Percentiles rank a stretch among this genome's conserved stretches.
Evolutionary conservation across 2,113 vertebrate species (phyloP).

Genomic region (Erythrolamprus reginae): DNA sequence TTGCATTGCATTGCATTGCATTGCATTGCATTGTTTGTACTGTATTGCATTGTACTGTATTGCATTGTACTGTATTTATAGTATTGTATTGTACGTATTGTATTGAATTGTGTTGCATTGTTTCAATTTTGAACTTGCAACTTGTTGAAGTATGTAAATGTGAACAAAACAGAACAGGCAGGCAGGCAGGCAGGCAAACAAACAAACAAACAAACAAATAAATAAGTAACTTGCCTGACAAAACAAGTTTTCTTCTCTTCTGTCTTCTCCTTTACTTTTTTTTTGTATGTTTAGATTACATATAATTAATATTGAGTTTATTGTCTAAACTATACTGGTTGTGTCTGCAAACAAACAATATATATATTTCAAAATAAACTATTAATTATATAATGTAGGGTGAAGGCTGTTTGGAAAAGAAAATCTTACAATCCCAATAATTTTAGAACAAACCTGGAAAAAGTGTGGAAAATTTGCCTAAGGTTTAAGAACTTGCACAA

Average conservation of each 20-base stretch:
- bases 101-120: too few relatives aligned
- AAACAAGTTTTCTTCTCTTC: neutral
- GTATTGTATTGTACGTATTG: too few relatives aligned
- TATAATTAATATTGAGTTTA: neutral
- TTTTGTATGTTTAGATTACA: neutral
- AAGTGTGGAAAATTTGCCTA: neutral
- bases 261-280: neutral
- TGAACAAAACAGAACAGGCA: too few relatives aligned
- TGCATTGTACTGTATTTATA: too few relatives aligned
- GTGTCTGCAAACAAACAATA: neutral
- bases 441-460: neutral
- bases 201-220: too few relatives aligned
- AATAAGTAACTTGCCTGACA: neutral
- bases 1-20: too few relatives aligned
- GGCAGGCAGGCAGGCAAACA: too few relatives aligned
- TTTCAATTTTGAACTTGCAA: too few relatives aligned
- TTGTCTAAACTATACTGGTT: neutral
- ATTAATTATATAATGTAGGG: neutral
- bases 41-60: too few relatives aligned
- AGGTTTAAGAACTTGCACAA: neutral
- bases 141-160: too few relatives aligned
- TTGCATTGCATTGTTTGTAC: too few relatives aligned
- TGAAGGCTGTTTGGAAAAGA: neutral
- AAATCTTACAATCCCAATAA: neutral
- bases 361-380: neutral